These are phyloP conservation scores for Ptychobarbus kaznakovi DNA, from an alignment of 2,797 vertebrate genomes.

Conservation along the genomic window DNA sequence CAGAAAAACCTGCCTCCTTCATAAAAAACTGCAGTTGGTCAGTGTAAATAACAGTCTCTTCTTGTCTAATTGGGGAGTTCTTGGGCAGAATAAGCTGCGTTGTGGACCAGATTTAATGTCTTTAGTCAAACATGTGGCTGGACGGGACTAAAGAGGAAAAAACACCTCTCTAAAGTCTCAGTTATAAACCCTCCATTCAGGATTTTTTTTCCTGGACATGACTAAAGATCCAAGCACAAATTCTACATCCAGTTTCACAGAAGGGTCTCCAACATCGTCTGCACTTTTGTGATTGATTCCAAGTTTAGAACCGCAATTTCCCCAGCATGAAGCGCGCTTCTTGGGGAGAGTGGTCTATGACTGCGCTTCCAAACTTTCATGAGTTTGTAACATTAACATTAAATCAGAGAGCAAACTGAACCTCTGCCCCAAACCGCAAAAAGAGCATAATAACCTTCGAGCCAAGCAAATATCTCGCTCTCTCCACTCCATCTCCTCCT, in stretches of 20 bases:
- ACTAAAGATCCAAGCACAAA: not conserved
- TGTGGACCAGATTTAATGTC: not conserved
- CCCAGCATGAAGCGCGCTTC: constrained; percentile 2
- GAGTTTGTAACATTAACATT: constrained; percentile 28
- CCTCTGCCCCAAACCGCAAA: constrained; percentile 18
- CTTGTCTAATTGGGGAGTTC: not conserved
- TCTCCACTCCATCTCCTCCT: constrained; percentile 35
- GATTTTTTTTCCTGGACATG: constrained; percentile 4
- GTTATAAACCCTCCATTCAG: constrained; percentile 29
- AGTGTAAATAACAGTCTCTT: not conserved
- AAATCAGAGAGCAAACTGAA: constrained; percentile 19
- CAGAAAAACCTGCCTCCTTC: not conserved
- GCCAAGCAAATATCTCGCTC: constrained; percentile 15
- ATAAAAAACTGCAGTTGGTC: not conserved
- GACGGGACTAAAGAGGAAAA: constrained; percentile 1
- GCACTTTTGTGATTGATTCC: constrained; percentile 23
- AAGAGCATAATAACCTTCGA: constrained; percentile 25
- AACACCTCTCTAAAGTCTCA: not conserved
- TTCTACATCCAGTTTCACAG: constrained; percentile 17
- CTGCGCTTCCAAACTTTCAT: constrained; percentile 2
- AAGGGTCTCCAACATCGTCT: constrained; percentile 1
- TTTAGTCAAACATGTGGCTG: not conserved
- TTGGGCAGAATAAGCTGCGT: not conserved
- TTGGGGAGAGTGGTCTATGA: constrained; percentile 14
- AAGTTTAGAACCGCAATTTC: constrained; percentile 27